Conservation (phyloP, 1,140 invertebrate genomes). For the Megathymus violae region DNA sequence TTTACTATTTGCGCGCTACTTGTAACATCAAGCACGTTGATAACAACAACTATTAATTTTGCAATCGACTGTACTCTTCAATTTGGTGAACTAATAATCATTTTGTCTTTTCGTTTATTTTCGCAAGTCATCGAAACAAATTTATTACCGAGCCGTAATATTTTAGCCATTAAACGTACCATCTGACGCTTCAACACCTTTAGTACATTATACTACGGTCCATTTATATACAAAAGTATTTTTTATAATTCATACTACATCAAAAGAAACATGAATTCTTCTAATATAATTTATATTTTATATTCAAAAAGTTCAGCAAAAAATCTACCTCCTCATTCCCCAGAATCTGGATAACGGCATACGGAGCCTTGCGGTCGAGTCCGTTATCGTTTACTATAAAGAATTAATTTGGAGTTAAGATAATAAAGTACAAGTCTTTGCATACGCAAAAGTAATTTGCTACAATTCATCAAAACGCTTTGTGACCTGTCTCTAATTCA, state of each 20-base stretch:
- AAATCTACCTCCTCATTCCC: background rate
- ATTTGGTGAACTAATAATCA: conserved; percentile 34
- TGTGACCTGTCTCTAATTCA: too few species aligned
- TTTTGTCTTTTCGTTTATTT: conserved; percentile 42
- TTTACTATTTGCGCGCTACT: conserved; percentile 5
- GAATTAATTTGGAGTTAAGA: background rate
- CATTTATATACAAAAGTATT: background rate
- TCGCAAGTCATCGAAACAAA: conserved; percentile 62
- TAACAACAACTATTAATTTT: conserved; percentile 20
- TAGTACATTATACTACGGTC: conserved; percentile 2
- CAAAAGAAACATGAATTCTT: background rate
- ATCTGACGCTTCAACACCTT: background rate
- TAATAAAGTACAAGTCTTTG: too few species aligned
- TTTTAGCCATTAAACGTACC: conserved; percentile 6
- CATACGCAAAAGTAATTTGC: too few species aligned
- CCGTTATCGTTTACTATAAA: conserved; percentile 12
- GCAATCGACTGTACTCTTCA: conserved; percentile 21
- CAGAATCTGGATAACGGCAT: conserved; percentile 11
- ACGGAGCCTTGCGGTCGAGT: conserved; percentile 4
- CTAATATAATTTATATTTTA: background rate
- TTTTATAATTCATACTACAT: background rate
- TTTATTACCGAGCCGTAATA: conserved; percentile 41
- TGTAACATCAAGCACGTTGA: background rate
- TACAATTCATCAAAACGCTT: too few species aligned
- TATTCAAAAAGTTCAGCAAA: background rate